Conservation (phyloP, 2,888 invertebrate genomes). For the Ferdinandea cuprea region DNA sequence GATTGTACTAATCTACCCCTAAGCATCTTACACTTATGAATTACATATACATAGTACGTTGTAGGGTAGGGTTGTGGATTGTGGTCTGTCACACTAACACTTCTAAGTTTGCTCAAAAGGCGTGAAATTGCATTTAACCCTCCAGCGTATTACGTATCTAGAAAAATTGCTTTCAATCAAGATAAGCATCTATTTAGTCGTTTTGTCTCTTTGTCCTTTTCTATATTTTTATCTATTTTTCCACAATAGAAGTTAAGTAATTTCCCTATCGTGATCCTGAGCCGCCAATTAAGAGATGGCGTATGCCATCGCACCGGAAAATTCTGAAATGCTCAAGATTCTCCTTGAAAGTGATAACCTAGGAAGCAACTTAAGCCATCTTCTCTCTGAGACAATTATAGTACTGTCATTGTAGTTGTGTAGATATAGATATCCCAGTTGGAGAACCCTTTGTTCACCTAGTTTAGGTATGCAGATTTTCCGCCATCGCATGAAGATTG, state of each 20-base stretch:
- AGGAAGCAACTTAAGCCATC: slow-evolving; percentile 51
- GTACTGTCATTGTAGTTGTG: slow-evolving; percentile 18
- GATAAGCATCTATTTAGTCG: slow-evolving; percentile 66
- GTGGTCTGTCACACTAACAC: slow-evolving; percentile 17
- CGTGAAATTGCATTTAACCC: slow-evolving; percentile 80
- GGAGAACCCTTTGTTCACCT: slow-evolving; percentile 61
- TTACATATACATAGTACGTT: slow-evolving; percentile 3
- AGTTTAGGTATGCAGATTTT: slow-evolving; percentile 74
- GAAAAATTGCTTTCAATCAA: slow-evolving; percentile 64
- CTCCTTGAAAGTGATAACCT: slow-evolving; percentile 63
- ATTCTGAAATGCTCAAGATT: slow-evolving; percentile 67
- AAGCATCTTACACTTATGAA: slow-evolving; percentile 64
- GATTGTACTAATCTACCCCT: slow-evolving; percentile 72
- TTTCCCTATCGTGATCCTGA: slow-evolving; percentile 61
- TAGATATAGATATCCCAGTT: too few species aligned
- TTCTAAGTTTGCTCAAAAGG: slow-evolving; percentile 78
- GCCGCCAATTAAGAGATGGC: slow-evolving; percentile 70
- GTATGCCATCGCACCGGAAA: slow-evolving; percentile 56
- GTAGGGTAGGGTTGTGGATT: background rate
- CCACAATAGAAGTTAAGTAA: slow-evolving; percentile 39
- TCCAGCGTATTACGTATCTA: slow-evolving; percentile 31
- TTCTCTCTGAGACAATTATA: slow-evolving; percentile 40
- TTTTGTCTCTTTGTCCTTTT: slow-evolving; percentile 23
- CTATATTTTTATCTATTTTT: slow-evolving; percentile 34
- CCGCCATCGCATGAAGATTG: slow-evolving; percentile 73